Percentiles rank a stretch among this genome's conserved stretches.
phyloP scores from a whole-genome alignment of 2,113 vertebrate genomes.

The Mesitornis unicolor region DNA sequence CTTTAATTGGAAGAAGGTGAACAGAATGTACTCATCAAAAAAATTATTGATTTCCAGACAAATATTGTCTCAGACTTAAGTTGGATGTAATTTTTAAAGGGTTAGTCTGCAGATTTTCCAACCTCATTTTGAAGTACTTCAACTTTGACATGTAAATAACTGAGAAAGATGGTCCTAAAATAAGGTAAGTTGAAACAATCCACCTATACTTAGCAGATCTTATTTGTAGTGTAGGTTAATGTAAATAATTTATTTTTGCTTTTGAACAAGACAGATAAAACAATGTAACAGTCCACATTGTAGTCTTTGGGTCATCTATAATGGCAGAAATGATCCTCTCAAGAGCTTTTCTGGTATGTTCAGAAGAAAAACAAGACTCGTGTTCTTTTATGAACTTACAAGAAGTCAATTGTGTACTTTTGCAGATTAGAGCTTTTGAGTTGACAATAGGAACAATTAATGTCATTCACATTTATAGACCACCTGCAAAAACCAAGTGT shows the following conservation, averaged over 20 bases:
- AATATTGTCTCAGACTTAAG: neutral
- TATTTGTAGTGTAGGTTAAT: neutral
- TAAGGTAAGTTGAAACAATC: neutral
- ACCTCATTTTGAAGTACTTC: neutral
- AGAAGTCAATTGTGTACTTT: neutral
- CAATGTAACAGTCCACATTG: neutral
- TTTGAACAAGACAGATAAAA: neutral
- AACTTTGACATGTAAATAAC: neutral
- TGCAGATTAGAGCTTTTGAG: neutral
- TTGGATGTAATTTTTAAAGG: neutral
- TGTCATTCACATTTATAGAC: neutral
- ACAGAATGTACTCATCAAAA: neutral
- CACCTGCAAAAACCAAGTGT: neutral
- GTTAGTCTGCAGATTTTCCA: neutral
- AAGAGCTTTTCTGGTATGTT: neutral
- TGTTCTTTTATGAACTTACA: neutral
- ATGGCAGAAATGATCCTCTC: neutral
- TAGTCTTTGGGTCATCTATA: neutral
- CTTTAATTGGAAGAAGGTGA: neutral
- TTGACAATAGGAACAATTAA: neutral
- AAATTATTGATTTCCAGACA: neutral
- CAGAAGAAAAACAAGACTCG: neutral
- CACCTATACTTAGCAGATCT: neutral
- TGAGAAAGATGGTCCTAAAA: neutral
- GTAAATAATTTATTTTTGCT: neutral